Percentiles rank a stretch among this genome's conserved stretches.
These are phyloP conservation scores for Acipenser ruthenus DNA, from an alignment of 2,797 vertebrate genomes.

Conservation along the genomic window DNA sequence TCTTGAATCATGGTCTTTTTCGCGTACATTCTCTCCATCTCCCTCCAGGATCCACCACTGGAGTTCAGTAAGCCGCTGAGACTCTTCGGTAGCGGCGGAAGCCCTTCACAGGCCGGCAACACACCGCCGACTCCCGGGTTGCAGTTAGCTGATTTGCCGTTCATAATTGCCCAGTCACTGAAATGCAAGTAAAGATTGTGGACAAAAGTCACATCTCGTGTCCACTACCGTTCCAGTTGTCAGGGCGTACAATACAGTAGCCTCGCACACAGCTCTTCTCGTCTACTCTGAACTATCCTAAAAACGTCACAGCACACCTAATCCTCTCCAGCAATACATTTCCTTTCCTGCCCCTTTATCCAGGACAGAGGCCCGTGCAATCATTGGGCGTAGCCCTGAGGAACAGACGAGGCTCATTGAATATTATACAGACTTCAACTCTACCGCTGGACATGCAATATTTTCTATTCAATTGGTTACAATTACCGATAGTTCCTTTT, in stretches of 20 bases:
- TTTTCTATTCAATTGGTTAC: too few relatives aligned
- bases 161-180: slow-evolving; percentile 34
- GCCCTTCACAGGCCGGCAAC: slow-evolving; percentile 64
- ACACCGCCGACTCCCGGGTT: slow-evolving; percentile 41
- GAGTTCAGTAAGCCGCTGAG: slow-evolving; percentile 91
- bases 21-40: slow-evolving; percentile 88
- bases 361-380: slow-evolving; percentile 20
- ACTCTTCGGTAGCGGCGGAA: slow-evolving; percentile 91
- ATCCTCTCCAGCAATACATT: slow-evolving; percentile 31
- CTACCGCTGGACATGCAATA: too few relatives aligned
- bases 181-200: too few relatives aligned
- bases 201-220: background rate
- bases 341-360: slow-evolving; percentile 51
- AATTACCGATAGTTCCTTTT: too few relatives aligned
- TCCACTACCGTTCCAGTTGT: background rate
- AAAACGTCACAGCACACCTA: too few relatives aligned
- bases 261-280: too few relatives aligned
- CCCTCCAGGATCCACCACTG: slow-evolving; percentile 87
- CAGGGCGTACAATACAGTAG: too few relatives aligned
- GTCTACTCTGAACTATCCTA: too few relatives aligned
- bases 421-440: slow-evolving; percentile 24
- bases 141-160: slow-evolving; percentile 58
- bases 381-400: slow-evolving; percentile 48
- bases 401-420: slow-evolving; percentile 17
- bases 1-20: slow-evolving; percentile 96